Evolutionary conservation across 2,113 vertebrate species (phyloP), one percentile per base, ranked within the genome.

Genomic region (Oreamnos americanus): DNA sequence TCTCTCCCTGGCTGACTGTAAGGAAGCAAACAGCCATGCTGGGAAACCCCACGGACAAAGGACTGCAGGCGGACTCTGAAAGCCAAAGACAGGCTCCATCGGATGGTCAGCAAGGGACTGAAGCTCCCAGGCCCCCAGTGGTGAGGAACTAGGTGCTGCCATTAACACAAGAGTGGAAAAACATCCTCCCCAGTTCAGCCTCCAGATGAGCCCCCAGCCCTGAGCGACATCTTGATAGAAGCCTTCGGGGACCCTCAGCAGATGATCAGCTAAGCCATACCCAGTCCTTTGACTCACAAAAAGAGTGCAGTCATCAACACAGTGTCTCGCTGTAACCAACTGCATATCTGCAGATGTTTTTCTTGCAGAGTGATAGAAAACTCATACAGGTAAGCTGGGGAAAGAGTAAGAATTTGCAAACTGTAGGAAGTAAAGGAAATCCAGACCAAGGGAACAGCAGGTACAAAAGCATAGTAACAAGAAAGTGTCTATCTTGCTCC

Each of bases 281-380:
- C 7, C 25, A 7, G 30, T 12, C 58, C 55, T 2, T 84, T 19
- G 25, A 71, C 62, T 53, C 90, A 19, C 60, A 30, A 1, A 49
- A 60, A 13, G 3, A 9, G 7, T 16, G 21, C 8, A 17, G 2
- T 23, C 7, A 30, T 23, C 53, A 17, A 1, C 4, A 62, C 0
- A 4, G 1, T 0, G 11, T 13, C 45, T 25, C 6, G n/a, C 2
- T 33, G 6, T 16, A 23, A 85, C 81, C 36, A 26, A 16, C n/a
- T 8, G 14, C 2, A 0, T 13, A 19, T 79, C 45, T 71, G 11
- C 39, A 15, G 30, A 2, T 43, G 19, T 45, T 57, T 84, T 39
- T 74, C 74, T 30, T 10, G 14, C 1, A 1, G 17, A 39, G 17
- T 12, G 3, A 19, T 2, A 23, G 81, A 57, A 74, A 71, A 49